Evolutionary conservation across 2,888 invertebrate genomes (phyloP).

Genomic region (Chorisops tibialis): DNA sequence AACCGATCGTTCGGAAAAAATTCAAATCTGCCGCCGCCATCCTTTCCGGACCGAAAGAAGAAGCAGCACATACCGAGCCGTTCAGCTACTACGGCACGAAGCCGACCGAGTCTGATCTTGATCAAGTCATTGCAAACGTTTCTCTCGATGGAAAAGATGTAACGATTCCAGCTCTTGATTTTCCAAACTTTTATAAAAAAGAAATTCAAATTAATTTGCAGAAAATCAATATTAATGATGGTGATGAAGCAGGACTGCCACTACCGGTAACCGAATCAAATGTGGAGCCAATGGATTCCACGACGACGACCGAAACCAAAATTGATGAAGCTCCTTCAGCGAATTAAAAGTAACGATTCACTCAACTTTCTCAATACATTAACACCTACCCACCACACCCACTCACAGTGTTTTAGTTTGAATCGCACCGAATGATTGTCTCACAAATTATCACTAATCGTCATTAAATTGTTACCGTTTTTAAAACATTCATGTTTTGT

Average conservation of each 20-base stretch:
- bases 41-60: neutral
- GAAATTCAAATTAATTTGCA: slow-evolving; percentile 9
- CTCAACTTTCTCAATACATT: too few species aligned
- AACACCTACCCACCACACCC: too few species aligned
- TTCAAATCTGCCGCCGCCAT: neutral
- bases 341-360: too few species aligned
- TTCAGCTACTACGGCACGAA: slow-evolving; percentile 34
- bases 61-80: neutral
- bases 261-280: too few species aligned
- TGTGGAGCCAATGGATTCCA: neutral
- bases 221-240: slow-evolving; percentile 9
- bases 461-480: too few species aligned
- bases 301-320: neutral
- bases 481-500: too few species aligned
- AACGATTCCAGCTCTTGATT: slow-evolving; percentile 9
- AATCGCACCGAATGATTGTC: too few species aligned
- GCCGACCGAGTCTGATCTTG: slow-evolving; percentile 26
- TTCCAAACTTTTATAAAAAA: slow-evolving; percentile 15
- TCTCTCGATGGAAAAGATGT: slow-evolving; percentile 4
- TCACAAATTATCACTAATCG: too few species aligned
- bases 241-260: too few species aligned
- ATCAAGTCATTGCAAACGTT: slow-evolving; percentile 8
- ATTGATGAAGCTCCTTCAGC: neutral
- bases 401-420: too few species aligned
- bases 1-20: slow-evolving; percentile 11